Evolutionary conservation across 1,140 invertebrate species (phyloP), one percentile per base, ranked within the genome.

Genomic region (Tachypleus tridentatus): DNA sequence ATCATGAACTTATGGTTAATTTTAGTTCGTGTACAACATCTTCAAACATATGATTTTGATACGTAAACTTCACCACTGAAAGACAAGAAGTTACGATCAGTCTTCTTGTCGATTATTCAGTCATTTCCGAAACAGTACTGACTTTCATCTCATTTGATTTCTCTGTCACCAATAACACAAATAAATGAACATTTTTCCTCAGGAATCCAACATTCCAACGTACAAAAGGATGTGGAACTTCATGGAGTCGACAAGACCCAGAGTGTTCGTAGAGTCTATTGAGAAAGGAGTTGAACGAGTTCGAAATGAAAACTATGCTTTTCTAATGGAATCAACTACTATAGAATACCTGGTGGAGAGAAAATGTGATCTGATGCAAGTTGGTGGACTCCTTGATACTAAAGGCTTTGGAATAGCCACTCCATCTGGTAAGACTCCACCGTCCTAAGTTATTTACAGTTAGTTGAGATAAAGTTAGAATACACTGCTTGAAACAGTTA

Each of bases 221-320:
- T 93, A 89, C 73, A 82, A 85, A 74, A 78, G 80, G 65, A 91
- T 96, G 88, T 90, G 86, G 84, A 82, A 85, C 9, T 83, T 87
- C 61, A 98, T 93, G 90, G 80, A 82, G 64, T 82, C 86, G 49
- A 82, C 86, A 0, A 81, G 85, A 59, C 91, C 92, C 0, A 83
- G 83, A 0, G 91, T 94, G 0, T 94, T 93, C 70, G 86, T 89
- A 1, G 81, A 82, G 50, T 84, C 77, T 29, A 94, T 93, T 69
- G 80, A 83, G n/a, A 91, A 93, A 74, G 96, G 95, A 4, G 87
- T 94, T 0, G 84, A 89, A 70, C 79, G 88, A 11, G 93, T 96
- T 0, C 72, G 83, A 7, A 85, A 85, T 66, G 83, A 83, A 3
- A 86, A 87, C 63, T 93, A 89, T 57, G 73, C 73, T 54, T 93